phyloP scores from a whole-genome alignment of 2,113 vertebrate species.

The Alethe castanea region DNA sequence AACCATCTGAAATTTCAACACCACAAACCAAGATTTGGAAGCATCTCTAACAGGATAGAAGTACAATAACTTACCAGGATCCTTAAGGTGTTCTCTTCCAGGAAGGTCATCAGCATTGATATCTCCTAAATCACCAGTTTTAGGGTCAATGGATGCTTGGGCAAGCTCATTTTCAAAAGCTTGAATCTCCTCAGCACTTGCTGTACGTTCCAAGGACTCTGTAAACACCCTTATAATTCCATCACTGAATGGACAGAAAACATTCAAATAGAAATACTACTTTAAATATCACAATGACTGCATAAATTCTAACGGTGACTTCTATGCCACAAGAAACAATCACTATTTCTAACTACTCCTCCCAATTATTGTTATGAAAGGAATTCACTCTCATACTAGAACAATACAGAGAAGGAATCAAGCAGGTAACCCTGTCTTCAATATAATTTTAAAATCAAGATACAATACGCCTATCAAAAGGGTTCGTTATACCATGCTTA shows the following conservation, averaged over 20 bases:
- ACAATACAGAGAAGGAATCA: neutral
- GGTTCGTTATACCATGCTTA: neutral
- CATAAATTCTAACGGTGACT: neutral
- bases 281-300: neutral
- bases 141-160: constrained; percentile 90
- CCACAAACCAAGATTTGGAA: neutral
- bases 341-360: neutral
- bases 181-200: constrained; percentile 85
- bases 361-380: neutral
- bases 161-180: constrained; percentile 95
- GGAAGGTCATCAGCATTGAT: constrained; percentile 91
- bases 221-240: constrained; percentile 95
- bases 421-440: neutral
- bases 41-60: neutral
- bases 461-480: neutral
- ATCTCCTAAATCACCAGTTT: constrained; percentile 92
- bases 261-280: neutral
- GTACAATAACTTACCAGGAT: constrained; percentile 78
- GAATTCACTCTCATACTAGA: neutral
- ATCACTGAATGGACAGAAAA: constrained; percentile 77
- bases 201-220: constrained; percentile 82
- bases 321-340: neutral
- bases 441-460: neutral
- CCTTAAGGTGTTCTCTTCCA: constrained; percentile 89
- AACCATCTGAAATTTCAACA: neutral